Base-by-base conservation (phyloP, 2,113 vertebrate genomes). In the Misgurnus mizolepis region DNA sequence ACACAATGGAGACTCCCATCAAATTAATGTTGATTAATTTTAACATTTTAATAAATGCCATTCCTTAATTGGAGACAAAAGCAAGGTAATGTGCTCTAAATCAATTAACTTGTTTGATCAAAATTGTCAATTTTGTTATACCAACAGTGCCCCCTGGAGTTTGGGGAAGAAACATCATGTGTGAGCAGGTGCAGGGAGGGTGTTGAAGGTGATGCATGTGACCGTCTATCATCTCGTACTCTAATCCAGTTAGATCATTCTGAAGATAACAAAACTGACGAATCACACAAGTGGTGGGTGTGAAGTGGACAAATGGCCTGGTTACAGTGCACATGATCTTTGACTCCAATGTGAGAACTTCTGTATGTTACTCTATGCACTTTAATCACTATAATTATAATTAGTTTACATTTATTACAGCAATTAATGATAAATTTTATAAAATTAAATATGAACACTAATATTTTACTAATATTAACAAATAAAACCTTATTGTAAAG, bases 111-210 rank as follows among this genome's bases (percentile, higher is more conserved):
- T 58, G 15, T 49, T 49, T 56, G 27, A 40, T 18, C n/a, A 17
- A 47, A 40, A 39, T 11, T 72, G 8, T 5, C 14, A 27, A 40
- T 10, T 56, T 80, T 69, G 41, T 72, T 70, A 62, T 18, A 61
- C 18, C 85, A 84, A 85, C 64, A 87, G 79, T 75, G 87, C 85
- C 84, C 80, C 69, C 86, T 84, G 70, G 80, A 78, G 87, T 73
- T 58, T 41, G 34, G 22, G 76, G 40, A 27, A 62, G 10, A 55
- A 18, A 79, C 45, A 27, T 7, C 2, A 58, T 2, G n/a, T 66
- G n/a, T 14, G 5, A 17, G 41, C 18, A 6, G 15, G 5, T 14
- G 47, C 8, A 49, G 62, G 5, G 18, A 49, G 7, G 6, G 71
- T 43, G 40, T 10, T 27, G 56, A 17, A 41, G 34, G 4, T 76